phyloP scores from a whole-genome alignment of 1,140 invertebrate genomes.

The Dendrolimus kikuchii region DNA sequence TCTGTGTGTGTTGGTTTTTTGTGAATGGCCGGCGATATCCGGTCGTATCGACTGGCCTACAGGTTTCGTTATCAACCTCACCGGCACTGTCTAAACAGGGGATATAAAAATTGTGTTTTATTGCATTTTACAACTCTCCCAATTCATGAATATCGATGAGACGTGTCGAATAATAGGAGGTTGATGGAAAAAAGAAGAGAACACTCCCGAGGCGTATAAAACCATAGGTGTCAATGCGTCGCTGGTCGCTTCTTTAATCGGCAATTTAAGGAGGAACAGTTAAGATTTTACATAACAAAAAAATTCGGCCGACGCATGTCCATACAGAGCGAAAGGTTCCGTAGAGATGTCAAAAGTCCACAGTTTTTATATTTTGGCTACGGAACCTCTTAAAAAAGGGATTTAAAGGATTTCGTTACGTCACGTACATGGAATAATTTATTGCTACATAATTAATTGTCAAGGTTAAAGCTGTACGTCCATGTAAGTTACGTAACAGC shows the following conservation, averaged over 20 bases:
- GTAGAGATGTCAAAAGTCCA: no score
- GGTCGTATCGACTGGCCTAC: constrained; percentile 53
- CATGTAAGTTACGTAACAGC: no score
- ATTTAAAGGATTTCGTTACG: no score
- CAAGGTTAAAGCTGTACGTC: no score
- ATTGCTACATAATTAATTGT: no score
- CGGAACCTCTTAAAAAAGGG: no score
- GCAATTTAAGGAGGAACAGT: constrained; percentile 46
- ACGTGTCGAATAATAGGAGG: constrained; percentile 43
- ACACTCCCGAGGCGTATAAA: constrained; percentile 19
- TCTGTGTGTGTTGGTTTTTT: constrained; percentile 55
- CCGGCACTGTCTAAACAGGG: constrained; percentile 63
- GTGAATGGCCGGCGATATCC: constrained; percentile 67
- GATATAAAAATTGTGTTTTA: constrained; percentile 70
- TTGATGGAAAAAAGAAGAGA: constrained; percentile 1
- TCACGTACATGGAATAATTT: no score
- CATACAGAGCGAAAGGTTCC: no score
- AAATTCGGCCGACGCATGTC: constrained; percentile 13
- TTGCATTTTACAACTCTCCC: constrained; percentile 58
- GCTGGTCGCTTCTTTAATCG: constrained; percentile 29
- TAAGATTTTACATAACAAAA: constrained; percentile 50
- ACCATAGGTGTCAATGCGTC: constrained; percentile 60
- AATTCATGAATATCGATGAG: constrained; percentile 55
- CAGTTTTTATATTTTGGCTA: no score
- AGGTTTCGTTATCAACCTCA: constrained; percentile 67